Evolutionary conservation across 2,888 invertebrate genomes (phyloP).

Genomic region (Unio pictorum): DNA sequence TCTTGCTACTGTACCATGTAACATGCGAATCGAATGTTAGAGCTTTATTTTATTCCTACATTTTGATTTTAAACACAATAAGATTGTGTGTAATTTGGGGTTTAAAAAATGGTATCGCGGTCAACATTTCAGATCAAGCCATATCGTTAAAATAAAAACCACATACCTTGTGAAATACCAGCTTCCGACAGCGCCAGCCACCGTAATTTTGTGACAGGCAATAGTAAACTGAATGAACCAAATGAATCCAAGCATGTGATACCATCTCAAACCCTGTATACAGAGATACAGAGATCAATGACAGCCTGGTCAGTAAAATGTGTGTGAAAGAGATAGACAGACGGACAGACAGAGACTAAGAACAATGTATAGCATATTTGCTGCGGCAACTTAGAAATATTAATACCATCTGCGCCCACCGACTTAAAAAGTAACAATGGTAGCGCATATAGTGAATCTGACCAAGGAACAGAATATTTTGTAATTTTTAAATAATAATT

Average conservation of each 20-base stretch:
- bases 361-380: too few species aligned
- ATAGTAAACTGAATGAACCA: slow-evolving; percentile 95
- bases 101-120: too few species aligned
- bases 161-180: slow-evolving; percentile 89
- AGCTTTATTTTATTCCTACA: neutral
- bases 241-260: slow-evolving; percentile 87
- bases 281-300: neutral
- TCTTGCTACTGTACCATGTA: too few species aligned
- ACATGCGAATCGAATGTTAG: too few species aligned
- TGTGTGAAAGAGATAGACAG: too few species aligned
- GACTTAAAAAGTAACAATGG: too few species aligned
- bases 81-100: neutral
- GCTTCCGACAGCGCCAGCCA: slow-evolving; percentile 91
- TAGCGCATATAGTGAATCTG: too few species aligned
- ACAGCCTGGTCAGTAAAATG: neutral
- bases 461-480: too few species aligned
- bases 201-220: slow-evolving; percentile 92
- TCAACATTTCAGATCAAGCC: neutral
- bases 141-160: neutral
- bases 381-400: too few species aligned
- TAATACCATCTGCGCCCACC: too few species aligned
- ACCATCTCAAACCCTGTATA: slow-evolving; percentile 82
- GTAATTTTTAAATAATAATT: too few species aligned
- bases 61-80: neutral
- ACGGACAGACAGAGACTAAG: too few species aligned